phyloP scores from a whole-genome alignment of 2,888 invertebrate species.

The Spodoptera littoralis region DNA sequence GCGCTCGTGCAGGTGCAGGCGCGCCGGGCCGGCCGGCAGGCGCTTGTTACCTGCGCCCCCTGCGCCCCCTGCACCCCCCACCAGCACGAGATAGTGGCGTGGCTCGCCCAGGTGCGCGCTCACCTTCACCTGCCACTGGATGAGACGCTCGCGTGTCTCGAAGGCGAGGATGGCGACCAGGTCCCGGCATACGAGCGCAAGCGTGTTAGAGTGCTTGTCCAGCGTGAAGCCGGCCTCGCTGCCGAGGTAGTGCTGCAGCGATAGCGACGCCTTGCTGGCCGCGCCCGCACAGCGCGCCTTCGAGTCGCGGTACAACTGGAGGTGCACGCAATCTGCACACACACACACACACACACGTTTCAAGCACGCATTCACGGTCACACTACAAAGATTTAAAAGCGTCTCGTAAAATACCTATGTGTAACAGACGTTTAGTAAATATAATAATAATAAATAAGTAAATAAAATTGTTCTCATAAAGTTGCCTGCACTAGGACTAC shows the following conservation, averaged over 20 bases:
- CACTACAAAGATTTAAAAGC: too few relatives aligned
- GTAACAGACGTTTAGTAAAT: too few relatives aligned
- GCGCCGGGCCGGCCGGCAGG: slow-evolving; percentile 93
- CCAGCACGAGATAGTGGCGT: slow-evolving; percentile 76
- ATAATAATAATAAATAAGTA: too few relatives aligned
- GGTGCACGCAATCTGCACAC: slow-evolving; percentile 94
- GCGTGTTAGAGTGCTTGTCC: slow-evolving; percentile 96
- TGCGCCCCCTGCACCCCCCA: slow-evolving; percentile 74
- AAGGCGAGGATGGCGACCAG: slow-evolving; percentile 95
- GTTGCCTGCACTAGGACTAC: too few relatives aligned
- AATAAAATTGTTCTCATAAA: too few relatives aligned
- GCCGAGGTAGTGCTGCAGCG: slow-evolving; percentile 95
- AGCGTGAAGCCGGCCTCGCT: slow-evolving; percentile 95
- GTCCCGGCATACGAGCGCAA: slow-evolving; percentile 96
- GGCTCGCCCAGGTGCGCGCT: slow-evolving; percentile 74
- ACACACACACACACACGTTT: slow-evolving; percentile 26
- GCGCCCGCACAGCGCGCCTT: slow-evolving; percentile 89
- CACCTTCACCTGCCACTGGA: slow-evolving; percentile 94
- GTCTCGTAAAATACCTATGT: too few relatives aligned
- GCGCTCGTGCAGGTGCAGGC: slow-evolving; percentile 93
- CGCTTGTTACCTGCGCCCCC: slow-evolving; percentile 86
- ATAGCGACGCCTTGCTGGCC: slow-evolving; percentile 94
- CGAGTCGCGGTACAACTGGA: slow-evolving; percentile 95
- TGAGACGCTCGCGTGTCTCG: slow-evolving; percentile 95
- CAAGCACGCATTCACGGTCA: not conserved